Evolutionary conservation across 2,888 invertebrate genomes (phyloP).

Genomic region (Drosophila affinis): DNA sequence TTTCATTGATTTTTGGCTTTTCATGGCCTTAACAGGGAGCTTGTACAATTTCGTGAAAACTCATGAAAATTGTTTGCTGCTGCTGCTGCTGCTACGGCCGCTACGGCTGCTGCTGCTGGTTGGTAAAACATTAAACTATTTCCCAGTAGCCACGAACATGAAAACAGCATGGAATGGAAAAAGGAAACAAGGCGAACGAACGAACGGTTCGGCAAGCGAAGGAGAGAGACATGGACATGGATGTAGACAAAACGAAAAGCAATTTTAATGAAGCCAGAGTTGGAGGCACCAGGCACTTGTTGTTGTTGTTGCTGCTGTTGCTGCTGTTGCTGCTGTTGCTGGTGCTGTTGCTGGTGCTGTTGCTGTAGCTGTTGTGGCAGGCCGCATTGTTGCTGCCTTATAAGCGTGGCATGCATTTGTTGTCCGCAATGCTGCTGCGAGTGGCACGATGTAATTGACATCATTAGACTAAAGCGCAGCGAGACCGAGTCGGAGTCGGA

Average conservation of each 20-base stretch:
- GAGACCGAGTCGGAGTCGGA: conserved; percentile 42
- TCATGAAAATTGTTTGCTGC: conserved; percentile 64
- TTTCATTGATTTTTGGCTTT: conserved; percentile 41
- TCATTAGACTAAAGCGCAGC: conserved; percentile 78
- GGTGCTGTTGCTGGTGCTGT: conserved; percentile 47
- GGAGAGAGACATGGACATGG: conserved; percentile 55
- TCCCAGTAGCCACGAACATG: conserved; percentile 45
- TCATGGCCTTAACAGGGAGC: conserved; percentile 56
- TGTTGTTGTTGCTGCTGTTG: conserved; percentile 38
- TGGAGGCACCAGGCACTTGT: conserved; percentile 30
- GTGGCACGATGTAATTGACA: conserved; percentile 80
- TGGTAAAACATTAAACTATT: conserved; percentile 31
- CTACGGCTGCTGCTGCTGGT: neutral
- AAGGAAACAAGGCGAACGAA: conserved; percentile 55
- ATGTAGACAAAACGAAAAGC: conserved; percentile 70
- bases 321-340: conserved; percentile 24
- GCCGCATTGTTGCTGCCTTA: conserved; percentile 76
- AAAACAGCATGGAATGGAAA: conserved; percentile 46
- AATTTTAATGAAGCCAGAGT: conserved; percentile 74
- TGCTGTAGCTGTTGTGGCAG: conserved; percentile 42
- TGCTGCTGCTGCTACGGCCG: neutral
- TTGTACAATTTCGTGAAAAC: conserved; percentile 73
- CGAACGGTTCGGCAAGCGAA: conserved; percentile 55
- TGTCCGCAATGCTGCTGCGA: conserved; percentile 69
- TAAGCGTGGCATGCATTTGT: conserved; percentile 74